Evolutionary conservation across 1,140 invertebrate genomes (phyloP), one percentile per base, ranked within the genome.

Genomic region (Euwallacea similis): DNA sequence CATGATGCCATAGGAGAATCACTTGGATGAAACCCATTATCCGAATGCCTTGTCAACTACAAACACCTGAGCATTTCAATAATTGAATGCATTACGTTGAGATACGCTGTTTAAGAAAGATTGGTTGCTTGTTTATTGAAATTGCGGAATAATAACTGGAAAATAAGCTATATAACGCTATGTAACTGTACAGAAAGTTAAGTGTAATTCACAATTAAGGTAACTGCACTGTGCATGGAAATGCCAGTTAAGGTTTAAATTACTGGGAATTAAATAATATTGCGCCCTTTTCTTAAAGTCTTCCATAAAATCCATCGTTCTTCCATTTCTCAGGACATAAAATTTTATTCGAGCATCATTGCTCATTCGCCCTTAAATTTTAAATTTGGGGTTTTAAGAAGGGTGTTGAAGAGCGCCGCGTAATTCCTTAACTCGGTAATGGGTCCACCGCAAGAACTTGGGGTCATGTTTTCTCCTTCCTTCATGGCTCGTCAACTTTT

Each of bases 401-500:
- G 73, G 71, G 73, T 72, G 73, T 72, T 72, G 68, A 74, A 74
- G 69, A 70, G 73, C 60, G 63, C 63, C 56, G 64, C 65, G 73
- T 74, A 74, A 75, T 73, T 73, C 71, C 71, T 70, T 74, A 74
- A 74, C 73, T 62, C 67, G 59, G 69, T 73, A 75, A 70, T 73
- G 67, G 74, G 66, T 64, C 71, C 71, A 63, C 68, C 71, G 68
- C 70, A 73, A 74, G 71, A 69, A 67, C 69, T 74, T 60, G 44
- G 50, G 13, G 58, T 66, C 55, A 50, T 69, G 61, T 69, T 72
- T 61, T 63, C 68, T 75, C 66, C 62, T 68, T 73, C 73, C 74
- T 75, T 75, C 66, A 72, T 70, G 74, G 71, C 74, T 75, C 74
- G 74, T 75, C 74, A 75, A 73, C 70, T 74, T 74, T 74, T 72